Conservation (phyloP, 2,888 invertebrate genomes). For the Drymonia ruficornis region DNA sequence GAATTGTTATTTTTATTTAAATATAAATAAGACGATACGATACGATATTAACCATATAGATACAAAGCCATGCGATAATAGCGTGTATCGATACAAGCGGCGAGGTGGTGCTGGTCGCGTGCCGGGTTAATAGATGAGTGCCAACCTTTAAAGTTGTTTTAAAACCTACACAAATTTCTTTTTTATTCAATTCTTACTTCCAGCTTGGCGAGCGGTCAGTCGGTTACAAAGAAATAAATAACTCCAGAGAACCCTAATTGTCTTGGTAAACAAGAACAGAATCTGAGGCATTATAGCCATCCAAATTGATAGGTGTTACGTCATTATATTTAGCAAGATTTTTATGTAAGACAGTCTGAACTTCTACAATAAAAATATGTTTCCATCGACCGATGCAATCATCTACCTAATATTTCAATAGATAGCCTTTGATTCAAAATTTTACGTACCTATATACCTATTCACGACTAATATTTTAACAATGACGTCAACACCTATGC, state of each 20-base stretch:
- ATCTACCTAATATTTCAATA: neutral
- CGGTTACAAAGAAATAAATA: conserved; percentile 37
- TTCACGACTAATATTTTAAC: neutral
- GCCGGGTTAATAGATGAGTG: too few relatives aligned
- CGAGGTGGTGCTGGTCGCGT: too few relatives aligned
- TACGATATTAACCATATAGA: too few relatives aligned
- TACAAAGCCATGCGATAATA: too few relatives aligned
- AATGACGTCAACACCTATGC: too few relatives aligned
- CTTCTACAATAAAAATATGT: too few relatives aligned
- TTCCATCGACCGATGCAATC: too few relatives aligned
- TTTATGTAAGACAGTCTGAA: neutral
- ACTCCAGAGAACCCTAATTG: conserved; percentile 45
- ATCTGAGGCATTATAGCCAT: conserved; percentile 35
- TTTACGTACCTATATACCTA: too few relatives aligned
- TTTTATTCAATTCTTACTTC: neutral
- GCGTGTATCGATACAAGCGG: too few relatives aligned
- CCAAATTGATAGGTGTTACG: conserved; percentile 33
- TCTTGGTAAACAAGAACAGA: conserved; percentile 41
- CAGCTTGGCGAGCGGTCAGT: conserved; percentile 16
- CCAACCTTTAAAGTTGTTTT: too few relatives aligned
- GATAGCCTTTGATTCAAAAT: neutral
- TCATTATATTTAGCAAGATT: conserved; percentile 34
- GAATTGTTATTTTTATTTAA: too few relatives aligned
- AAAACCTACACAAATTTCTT: neutral
- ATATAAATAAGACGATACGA: too few relatives aligned